Percentiles rank a stretch among this genome's conserved stretches.
phyloP scores from a whole-genome alignment of 2,888 invertebrate species.

The Pollenia griseotomentosa region DNA sequence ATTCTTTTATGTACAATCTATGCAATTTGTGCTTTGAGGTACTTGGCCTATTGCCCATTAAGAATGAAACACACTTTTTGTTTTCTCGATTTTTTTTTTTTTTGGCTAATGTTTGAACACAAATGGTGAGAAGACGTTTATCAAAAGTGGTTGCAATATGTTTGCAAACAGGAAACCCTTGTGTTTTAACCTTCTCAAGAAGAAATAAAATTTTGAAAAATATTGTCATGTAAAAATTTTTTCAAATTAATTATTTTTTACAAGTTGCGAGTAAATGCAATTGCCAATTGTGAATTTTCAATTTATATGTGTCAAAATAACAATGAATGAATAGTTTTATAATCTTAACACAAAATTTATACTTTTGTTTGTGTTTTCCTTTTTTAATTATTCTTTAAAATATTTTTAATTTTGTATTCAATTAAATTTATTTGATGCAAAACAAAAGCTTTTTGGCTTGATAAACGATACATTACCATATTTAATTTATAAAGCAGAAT shows the following conservation, averaged over 20 bases:
- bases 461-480: slow-evolving; percentile 69
- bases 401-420: slow-evolving; percentile 5
- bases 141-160: slow-evolving; percentile 71
- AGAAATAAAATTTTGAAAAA: slow-evolving; percentile 16
- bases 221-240: slow-evolving; percentile 17
- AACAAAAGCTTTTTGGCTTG: slow-evolving; percentile 57
- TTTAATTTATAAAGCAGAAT: slow-evolving; percentile 42
- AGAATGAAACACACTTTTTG: slow-evolving; percentile 41
- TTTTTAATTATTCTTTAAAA: slow-evolving; percentile 31
- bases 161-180: slow-evolving; percentile 65
- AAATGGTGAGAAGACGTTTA: slow-evolving; percentile 55
- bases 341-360: slow-evolving; percentile 4
- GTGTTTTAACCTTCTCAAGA: slow-evolving; percentile 56
- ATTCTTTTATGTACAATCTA: slow-evolving; percentile 11
- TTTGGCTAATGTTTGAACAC: slow-evolving; percentile 47
- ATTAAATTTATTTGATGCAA: slow-evolving; percentile 20
- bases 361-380: not conserved
- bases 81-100: slow-evolving; percentile 18
- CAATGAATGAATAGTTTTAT: slow-evolving; percentile 43
- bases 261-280: slow-evolving; percentile 12
- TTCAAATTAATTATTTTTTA: slow-evolving; percentile 46
- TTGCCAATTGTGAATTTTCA: slow-evolving; percentile 31
- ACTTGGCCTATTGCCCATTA: slow-evolving; percentile 72
- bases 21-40: slow-evolving; percentile 53
- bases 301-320: slow-evolving; percentile 39